These are phyloP conservation scores for Leucosticte australis DNA, from an alignment of 2,113 vertebrate genomes.

Conservation along the genomic window DNA sequence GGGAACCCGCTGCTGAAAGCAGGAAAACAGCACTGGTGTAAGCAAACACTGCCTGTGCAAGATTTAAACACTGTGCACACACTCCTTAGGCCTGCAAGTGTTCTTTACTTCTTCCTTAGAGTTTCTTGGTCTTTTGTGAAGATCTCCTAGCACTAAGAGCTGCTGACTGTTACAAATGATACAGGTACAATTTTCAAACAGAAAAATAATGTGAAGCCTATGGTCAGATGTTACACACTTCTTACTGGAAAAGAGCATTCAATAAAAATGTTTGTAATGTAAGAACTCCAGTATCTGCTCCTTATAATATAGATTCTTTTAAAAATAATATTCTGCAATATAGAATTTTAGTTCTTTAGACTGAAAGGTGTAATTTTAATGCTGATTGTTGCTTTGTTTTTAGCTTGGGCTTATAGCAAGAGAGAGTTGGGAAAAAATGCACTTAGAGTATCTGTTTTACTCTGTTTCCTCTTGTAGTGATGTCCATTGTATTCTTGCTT, in stretches of 20 bases:
- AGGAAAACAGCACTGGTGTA: not conserved
- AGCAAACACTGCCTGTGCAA: not conserved
- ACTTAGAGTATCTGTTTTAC: not conserved
- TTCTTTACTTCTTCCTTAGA: not conserved
- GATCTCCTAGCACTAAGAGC: not conserved
- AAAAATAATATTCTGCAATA: not conserved
- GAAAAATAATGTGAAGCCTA: not conserved
- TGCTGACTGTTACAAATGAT: not conserved
- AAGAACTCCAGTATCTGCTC: not conserved
- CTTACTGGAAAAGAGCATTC: not conserved
- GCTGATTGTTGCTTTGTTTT: not conserved
- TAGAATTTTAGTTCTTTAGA: not conserved
- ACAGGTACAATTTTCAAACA: not conserved
- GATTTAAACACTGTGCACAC: not conserved
- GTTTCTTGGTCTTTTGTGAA: not conserved
- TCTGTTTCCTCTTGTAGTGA: not conserved
- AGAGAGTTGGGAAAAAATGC: not conserved
- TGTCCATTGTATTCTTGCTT: not conserved
- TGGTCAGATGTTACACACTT: not conserved
- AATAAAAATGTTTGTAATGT: not conserved
- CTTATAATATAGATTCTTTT: not conserved
- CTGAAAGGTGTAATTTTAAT: not conserved
- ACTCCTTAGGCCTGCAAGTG: not conserved
- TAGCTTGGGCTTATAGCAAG: not conserved
- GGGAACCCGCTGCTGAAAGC: not conserved